A percentile compares a stretch with the other conserved stretches of the same genome.
These are phyloP conservation scores for Cossypha heuglini DNA, from an alignment of 2,797 vertebrate genomes.

Conservation along the genomic window DNA sequence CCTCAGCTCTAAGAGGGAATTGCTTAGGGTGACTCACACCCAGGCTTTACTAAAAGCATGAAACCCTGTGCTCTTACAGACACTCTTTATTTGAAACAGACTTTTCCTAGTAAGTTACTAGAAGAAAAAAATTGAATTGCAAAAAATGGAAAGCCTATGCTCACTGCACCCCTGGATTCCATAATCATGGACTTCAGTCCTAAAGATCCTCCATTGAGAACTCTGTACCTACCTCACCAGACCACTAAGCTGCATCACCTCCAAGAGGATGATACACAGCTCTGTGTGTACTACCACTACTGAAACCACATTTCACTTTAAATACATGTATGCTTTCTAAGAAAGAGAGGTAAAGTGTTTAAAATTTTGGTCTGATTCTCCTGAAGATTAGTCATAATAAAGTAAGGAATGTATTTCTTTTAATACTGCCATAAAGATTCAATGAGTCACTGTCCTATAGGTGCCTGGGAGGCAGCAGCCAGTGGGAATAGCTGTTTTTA, in stretches of 20 bases:
- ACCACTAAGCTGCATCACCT: neutral
- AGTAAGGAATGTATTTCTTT: neutral
- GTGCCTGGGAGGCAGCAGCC: neutral
- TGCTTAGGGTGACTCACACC: neutral
- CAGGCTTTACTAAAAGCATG: neutral
- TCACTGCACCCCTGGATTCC: neutral
- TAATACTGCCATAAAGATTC: neutral
- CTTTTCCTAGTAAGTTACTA: neutral
- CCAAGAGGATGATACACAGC: neutral
- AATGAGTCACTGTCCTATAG: neutral
- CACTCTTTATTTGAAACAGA: neutral
- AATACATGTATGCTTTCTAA: neutral
- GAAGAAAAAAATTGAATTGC: accelerated
- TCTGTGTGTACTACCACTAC: neutral
- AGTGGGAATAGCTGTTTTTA: neutral
- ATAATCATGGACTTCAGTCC: neutral
- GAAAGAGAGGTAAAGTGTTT: neutral
- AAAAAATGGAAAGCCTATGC: neutral
- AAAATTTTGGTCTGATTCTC: neutral
- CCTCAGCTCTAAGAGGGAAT: neutral
- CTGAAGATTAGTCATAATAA: neutral
- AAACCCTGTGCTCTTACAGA: neutral
- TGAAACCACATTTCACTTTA: neutral
- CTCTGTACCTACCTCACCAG: neutral
- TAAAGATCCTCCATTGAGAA: neutral